These are phyloP conservation scores for Hyperoplus immaculatus DNA, from an alignment of 2,797 vertebrate species.

Conservation along the genomic window DNA sequence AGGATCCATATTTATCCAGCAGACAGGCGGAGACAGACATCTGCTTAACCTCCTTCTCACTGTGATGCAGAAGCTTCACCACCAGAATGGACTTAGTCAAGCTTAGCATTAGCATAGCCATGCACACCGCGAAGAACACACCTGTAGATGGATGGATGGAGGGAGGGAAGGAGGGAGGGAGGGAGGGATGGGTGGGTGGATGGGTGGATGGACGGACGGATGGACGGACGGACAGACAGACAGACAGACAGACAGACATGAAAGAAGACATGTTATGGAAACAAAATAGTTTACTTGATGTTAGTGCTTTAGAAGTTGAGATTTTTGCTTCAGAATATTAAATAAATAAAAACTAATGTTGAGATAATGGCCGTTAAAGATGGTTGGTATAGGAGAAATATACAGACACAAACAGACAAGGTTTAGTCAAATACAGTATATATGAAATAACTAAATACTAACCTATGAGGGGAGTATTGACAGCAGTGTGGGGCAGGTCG, in stretches of 20 bases:
- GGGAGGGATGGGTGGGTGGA: too few relatives aligned
- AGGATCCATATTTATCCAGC: conserved; percentile 82
- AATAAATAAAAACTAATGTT: background rate
- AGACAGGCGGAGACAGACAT: conserved; percentile 85
- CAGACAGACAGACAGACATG: too few relatives aligned
- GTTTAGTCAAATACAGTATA: background rate
- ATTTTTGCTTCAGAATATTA: too few relatives aligned
- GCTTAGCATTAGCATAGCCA: conserved; percentile 91
- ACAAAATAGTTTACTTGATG: too few relatives aligned
- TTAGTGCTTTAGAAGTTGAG: too few relatives aligned
- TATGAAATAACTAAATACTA: background rate
- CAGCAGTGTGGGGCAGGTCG: conserved; percentile 83
- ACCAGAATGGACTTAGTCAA: conserved; percentile 90
- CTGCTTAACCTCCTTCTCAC: conserved; percentile 74
- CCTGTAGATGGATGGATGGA: conserved; percentile 67
- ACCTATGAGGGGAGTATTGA: conserved; percentile 90
- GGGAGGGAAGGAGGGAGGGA: too few relatives aligned
- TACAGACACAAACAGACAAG: background rate
- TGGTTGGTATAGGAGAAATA: background rate
- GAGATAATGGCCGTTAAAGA: background rate
- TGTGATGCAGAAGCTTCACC: conserved; percentile 88
- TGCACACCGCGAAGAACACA: conserved; percentile 89
- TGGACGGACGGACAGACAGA: too few relatives aligned
- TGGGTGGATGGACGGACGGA: too few relatives aligned
- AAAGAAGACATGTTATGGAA: too few relatives aligned